Evolutionary conservation across 37 sponge, comb jelly and placozoan species (phyloP), one percentile per base, ranked within the genome.

Genomic region (Agelas oroides): DNA sequence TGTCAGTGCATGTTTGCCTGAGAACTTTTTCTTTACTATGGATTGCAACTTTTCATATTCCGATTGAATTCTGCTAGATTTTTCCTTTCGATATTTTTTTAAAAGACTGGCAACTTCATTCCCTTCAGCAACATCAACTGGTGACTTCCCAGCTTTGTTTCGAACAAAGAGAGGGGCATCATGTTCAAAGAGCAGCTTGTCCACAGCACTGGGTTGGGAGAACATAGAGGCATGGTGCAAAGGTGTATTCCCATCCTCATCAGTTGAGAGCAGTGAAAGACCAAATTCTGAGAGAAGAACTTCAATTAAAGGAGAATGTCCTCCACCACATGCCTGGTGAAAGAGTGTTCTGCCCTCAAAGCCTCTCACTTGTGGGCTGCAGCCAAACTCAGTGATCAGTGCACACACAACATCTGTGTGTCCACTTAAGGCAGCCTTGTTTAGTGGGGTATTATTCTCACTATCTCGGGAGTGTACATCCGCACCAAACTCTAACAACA

Each of bases 361-460:
- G 35, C n/a, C 6, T 13, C 70, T 58, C 57, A 59, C 73, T 58
- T 59, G 2, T 13, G 80, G 80, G 32, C 37, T 39, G 32, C 59
- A 28, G 46, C 69, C 80, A 67, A 67, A 79, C 55, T 79, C 68
- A 20, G 64, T 53, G 16, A 79, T 52, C 53, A 79, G 80, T 21
- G 25, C 21, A 18, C 69, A 24, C 27, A 79, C 68, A 52, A 67
- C 70, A 54, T 71, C 21, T 35, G 70, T n/a, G 12, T 57, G 72
- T 0, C 69, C 69, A 38, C 55, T 46, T 20, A 64, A 57, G 19
- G 81, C 80, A 32, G 80, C 69, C 34, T 23, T 19, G 37, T 0
- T 21, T 25, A 69, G n/a, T 23, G 70, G 36, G 37, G 37, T 69
- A 36, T 69, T 11, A 27, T 34, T 34, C 31, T 66, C 30, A 66